Evolutionary conservation across 1,140 invertebrate species (phyloP), one percentile per base, ranked within the genome.

Genomic region (Planococcus citri): DNA sequence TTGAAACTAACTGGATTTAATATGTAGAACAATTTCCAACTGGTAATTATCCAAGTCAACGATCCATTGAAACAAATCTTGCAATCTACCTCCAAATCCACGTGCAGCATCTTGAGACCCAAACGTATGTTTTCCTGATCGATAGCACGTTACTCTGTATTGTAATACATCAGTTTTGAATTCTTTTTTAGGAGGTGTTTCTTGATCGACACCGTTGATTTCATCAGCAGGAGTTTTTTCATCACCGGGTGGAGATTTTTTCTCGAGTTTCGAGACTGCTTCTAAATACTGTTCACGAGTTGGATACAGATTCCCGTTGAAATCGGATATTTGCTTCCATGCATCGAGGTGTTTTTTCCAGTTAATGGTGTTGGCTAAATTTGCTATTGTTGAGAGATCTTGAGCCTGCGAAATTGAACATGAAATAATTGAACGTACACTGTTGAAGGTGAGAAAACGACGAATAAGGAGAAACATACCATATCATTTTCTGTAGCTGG

Each of bases 101-200:
- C 74, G 74, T 1, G 82, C 83, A 22, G 80, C 82, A 68, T 83
- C 80, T 72, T 78, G 78, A 0, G 84, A 85, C 71, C 80, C 76
- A 75, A 86, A 84, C 2, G 74, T 73, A 75, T 86, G 84, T 24
- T 78, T 77, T 0, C 84, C 83, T 67, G 71, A 75, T 64, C 84
- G 76, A 71, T 84, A 78, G 72, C 84, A 85, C 0, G 83, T 84
- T 3, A 82, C 83, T 71, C 84, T 78, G 70, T 80, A 86, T 69
- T 77, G 78, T 27, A 83, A 78, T 69, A 80, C 73, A 61, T 74
- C 70, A 17, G 21, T 69, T 58, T 29, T 29, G 58, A 21, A 21
- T 27, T 22, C 29, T n/a, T 68, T 27, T 12, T 22, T 38, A 21
- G 14, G 58, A 17, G 21, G n/a, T 8, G 67, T 14, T 33, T 70